phyloP scores from a whole-genome alignment of 1,140 invertebrate genomes.

The Drosophila teissieri region DNA sequence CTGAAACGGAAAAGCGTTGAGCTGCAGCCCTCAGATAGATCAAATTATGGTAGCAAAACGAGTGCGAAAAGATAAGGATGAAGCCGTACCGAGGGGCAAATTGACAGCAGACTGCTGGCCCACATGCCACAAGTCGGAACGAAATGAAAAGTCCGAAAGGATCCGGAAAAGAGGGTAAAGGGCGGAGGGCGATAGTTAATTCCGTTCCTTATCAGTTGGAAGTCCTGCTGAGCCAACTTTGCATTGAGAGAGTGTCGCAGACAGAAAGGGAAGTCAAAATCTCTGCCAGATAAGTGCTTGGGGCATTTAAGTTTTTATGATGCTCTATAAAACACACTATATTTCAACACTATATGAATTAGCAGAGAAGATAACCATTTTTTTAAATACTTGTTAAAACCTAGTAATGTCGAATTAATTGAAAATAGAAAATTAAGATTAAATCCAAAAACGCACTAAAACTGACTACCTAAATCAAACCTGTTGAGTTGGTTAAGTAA shows the following conservation, averaged over 20 bases:
- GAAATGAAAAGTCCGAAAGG: neutral
- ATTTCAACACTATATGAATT: neutral
- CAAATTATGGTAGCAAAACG: constrained; percentile 33
- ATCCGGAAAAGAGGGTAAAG: neutral
- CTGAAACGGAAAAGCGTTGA: constrained; percentile 9
- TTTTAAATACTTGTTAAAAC: no score
- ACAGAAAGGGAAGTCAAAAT: constrained; percentile 19
- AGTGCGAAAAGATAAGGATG: constrained; percentile 25
- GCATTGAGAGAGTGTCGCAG: constrained; percentile 43
- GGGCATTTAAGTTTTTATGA: neutral
- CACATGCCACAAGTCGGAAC: constrained; percentile 30
- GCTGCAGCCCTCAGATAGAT: constrained; percentile 23
- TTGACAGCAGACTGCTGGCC: constrained; percentile 6
- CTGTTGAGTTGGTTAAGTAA: neutral
- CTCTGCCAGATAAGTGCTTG: neutral
- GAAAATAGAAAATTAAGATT: no score
- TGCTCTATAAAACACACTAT: constrained; percentile 7
- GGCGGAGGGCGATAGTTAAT: constrained; percentile 30
- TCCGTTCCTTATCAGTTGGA: constrained; percentile 49
- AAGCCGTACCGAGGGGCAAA: constrained; percentile 2
- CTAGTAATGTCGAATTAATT: no score
- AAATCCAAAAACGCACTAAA: no score
- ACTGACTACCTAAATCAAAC: neutral
- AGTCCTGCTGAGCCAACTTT: constrained; percentile 38
- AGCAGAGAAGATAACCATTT: neutral